Evolutionary conservation across 2,113 vertebrate species (phyloP).

Genomic region (Cettia cetti): DNA sequence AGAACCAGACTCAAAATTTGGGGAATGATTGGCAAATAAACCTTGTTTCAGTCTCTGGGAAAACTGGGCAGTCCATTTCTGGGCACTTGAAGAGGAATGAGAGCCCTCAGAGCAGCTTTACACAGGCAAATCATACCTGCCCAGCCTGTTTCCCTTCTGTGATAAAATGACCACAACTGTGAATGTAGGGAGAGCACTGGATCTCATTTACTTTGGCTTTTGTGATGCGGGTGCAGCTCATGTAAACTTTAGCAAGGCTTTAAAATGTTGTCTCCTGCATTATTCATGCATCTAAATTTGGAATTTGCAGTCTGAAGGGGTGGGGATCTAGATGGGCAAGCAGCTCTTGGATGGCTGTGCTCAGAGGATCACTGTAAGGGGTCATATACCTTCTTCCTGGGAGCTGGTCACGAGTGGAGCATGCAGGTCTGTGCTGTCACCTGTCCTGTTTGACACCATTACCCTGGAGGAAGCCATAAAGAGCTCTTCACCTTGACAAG

Average conservation of each 20-base stretch:
- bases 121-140: neutral
- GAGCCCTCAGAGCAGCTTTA: neutral
- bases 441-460: neutral
- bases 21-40: neutral
- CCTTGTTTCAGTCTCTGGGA: neutral
- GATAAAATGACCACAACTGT: neutral
- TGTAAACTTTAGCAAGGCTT: neutral
- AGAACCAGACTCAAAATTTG: neutral
- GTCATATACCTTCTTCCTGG: neutral
- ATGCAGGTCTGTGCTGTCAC: neutral
- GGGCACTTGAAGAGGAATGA: neutral
- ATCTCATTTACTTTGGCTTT: neutral
- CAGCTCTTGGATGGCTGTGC: neutral
- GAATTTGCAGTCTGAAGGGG: neutral
- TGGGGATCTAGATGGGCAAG: neutral
- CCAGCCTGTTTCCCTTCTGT: neutral
- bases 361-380: fast-evolving
- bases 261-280: neutral
- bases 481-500: neutral
- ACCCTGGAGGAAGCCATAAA: neutral
- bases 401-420: fast-evolving
- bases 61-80: neutral
- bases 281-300: neutral
- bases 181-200: neutral
- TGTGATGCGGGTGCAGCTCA: neutral